Evolutionary conservation across 2,797 vertebrate species (phyloP).

Genomic region (Onychomys leucogaster): DNA sequence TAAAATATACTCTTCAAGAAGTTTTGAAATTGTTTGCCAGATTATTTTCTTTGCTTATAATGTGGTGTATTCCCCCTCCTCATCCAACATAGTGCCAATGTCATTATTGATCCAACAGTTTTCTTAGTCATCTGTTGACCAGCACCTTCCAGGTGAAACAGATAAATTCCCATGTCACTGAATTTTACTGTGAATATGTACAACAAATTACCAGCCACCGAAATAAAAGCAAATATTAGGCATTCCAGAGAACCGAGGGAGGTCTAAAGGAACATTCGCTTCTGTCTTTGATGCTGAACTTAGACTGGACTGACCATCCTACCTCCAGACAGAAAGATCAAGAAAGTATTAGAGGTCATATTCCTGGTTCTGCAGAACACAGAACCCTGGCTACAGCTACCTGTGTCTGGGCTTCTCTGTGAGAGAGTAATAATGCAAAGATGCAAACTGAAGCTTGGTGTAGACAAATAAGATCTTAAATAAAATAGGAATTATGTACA

Average conservation of each 20-base stretch:
- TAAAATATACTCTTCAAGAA: background rate
- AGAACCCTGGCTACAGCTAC: background rate
- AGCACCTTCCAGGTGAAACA: background rate
- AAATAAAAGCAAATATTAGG: background rate
- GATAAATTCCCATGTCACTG: background rate
- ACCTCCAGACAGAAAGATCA: background rate
- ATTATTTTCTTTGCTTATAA: background rate
- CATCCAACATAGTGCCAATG: accelerated
- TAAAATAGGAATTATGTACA: background rate
- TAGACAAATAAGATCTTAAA: background rate
- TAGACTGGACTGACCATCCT: background rate
- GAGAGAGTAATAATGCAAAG: background rate
- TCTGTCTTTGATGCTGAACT: background rate
- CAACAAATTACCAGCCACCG: background rate
- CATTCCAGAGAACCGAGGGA: background rate
- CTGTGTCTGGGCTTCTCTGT: background rate
- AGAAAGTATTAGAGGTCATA: background rate
- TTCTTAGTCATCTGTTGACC: background rate
- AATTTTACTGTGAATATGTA: background rate
- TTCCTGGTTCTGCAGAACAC: background rate
- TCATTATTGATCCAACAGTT: background rate
- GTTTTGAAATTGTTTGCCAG: background rate
- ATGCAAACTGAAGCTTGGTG: background rate
- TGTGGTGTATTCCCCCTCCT: background rate
- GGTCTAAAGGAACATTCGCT: background rate